Evolutionary conservation across 1,140 invertebrate species (phyloP), one percentile per base, ranked within the genome.

Genomic region (Leptinotarsa texana): DNA sequence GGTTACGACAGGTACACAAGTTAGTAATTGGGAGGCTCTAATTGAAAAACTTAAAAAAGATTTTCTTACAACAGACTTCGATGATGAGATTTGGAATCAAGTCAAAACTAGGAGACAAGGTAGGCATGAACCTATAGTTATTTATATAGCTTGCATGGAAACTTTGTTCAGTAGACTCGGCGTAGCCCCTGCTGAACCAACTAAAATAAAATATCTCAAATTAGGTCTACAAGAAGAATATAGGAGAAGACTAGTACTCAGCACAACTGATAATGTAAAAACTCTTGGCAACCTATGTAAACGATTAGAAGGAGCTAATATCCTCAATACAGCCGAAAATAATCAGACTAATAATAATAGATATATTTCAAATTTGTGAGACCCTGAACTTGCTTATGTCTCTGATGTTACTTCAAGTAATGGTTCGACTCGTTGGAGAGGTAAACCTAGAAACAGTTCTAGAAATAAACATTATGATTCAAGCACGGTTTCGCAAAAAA

Each of bases 1-100:
- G 82, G 83, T 83, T 66, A 47, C 51, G 82, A 17, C 68, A 72
- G 24, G 62, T 83, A 11, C 73, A 13, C 15, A 47, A 65, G 22
- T 24, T 24, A 15, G 13, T 21, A 0, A 33, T 27, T 65, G 63
- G 17, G 27, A 22, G 15, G 13, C 27, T 13, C 21, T 65, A 21
- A 21, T 65, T 13, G 24, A 8, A 21, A 65, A 65, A 65, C 24
- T 65, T 21, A 65, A 65, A 65, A 15, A 8, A 22, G 63, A 65
- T 65, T 65, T 65, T 65, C 21, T 18, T 13, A 22, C 21, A 65
- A n/a, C 6, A 65, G 63, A 65, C 24, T 65, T 22, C 11, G 22
- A 65, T 65, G 63, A 65, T 22, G 63, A 65, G 27, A 65, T 65
- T 21, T 65, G 63, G 63, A n/a, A 27, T 33, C 63, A 65, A 65